A percentile compares a stretch with the other conserved stretches of the same genome.
These are phyloP conservation scores for Spatulosminthurus flaviceps DNA, from an alignment of 2,888 invertebrate species.

Conservation along the genomic window DNA sequence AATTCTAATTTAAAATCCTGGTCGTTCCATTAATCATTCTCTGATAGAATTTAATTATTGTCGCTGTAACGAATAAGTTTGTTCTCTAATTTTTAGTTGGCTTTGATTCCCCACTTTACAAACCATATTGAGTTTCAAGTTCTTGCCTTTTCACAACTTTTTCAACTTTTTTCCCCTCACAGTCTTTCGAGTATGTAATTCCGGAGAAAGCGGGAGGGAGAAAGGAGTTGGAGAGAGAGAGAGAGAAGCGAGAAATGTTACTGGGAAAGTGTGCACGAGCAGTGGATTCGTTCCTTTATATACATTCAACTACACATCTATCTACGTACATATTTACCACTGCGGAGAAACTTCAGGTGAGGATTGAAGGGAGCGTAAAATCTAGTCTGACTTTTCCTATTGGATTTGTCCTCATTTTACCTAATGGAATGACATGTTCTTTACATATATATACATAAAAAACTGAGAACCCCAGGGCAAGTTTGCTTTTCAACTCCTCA, in stretches of 20 bases:
- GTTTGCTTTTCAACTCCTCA: constrained; percentile 11
- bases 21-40: constrained; percentile 48
- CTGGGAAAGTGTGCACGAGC: too few species aligned
- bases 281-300: too few species aligned
- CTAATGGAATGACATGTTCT: constrained; percentile 42
- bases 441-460: constrained; percentile 26
- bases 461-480: constrained; percentile 18
- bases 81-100: constrained; percentile 39
- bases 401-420: constrained; percentile 43
- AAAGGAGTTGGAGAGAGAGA: too few species aligned
- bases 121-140: constrained; percentile 38
- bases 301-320: too few species aligned
- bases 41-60: constrained; percentile 49
- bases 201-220: background rate
- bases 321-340: too few species aligned
- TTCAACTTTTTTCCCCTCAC: background rate
- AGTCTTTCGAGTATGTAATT: background rate
- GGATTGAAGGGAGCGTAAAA: constrained; percentile 28
- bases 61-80: constrained; percentile 43
- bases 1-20: constrained; percentile 46
- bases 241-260: background rate
- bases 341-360: constrained; percentile 5
- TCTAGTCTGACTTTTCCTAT: constrained; percentile 29
- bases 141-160: constrained; percentile 23
- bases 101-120: constrained; percentile 45